Evolutionary conservation across 2,797 vertebrate species (phyloP).

Genomic region (Tangara arthus): DNA sequence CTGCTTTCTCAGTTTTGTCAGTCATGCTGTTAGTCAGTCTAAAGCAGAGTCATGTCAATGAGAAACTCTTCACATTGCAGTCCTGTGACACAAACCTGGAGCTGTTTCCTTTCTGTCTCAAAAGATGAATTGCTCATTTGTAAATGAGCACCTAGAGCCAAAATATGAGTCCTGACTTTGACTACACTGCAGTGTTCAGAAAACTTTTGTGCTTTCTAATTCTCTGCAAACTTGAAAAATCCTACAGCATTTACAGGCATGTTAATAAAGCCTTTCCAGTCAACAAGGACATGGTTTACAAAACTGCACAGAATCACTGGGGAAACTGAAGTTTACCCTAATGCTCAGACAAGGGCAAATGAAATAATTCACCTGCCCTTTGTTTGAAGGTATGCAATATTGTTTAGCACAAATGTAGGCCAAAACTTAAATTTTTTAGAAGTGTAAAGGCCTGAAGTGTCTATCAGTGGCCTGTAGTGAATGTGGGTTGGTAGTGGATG

Average conservation of each 20-base stretch:
- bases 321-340: neutral
- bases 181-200: neutral
- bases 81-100: slow-evolving; percentile 35
- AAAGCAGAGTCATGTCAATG: neutral
- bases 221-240: neutral
- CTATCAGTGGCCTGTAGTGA: neutral
- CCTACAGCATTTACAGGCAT: neutral
- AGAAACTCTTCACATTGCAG: slow-evolving; percentile 1
- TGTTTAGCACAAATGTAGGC: neutral
- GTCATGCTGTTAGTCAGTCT: neutral
- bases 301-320: neutral
- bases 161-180: slow-evolving; percentile 42
- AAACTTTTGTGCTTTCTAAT: neutral
- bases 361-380: neutral
- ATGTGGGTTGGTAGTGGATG: neutral
- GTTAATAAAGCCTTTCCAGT: neutral
- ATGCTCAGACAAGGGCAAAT: neutral
- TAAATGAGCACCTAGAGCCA: slow-evolving; percentile 52
- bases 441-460: neutral
- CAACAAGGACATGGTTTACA: neutral
- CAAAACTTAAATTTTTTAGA: neutral
- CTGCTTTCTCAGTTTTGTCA: neutral
- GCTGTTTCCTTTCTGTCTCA: slow-evolving; percentile 32
- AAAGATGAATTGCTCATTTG: slow-evolving; percentile 63
- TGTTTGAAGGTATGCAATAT: neutral